Conservation (phyloP, 2,888 invertebrate species). For the Acrocera orbiculus region DNA sequence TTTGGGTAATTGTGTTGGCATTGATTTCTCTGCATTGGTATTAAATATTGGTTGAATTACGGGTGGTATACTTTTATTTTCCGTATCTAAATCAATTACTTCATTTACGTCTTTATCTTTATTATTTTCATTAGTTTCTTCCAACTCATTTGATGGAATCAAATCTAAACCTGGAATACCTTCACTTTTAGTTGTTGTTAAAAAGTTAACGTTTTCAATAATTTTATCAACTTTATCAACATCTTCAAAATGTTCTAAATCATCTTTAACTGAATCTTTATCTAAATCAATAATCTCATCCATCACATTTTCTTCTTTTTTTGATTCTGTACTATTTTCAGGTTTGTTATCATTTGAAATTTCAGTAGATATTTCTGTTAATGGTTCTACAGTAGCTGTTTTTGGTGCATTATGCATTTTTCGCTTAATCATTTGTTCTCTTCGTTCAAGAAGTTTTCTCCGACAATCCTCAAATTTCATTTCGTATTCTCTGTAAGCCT, state of each 20-base stretch:
- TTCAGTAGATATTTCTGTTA: slow-evolving; percentile 17
- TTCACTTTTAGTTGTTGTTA: slow-evolving; percentile 16
- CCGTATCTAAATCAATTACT: slow-evolving; percentile 12
- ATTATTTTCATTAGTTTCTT: slow-evolving; percentile 24
- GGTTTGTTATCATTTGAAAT: slow-evolving; percentile 16
- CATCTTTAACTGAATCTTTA: neutral
- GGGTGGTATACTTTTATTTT: too few relatives aligned
- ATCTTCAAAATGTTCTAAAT: neutral
- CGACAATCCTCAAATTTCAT: slow-evolving; percentile 75
- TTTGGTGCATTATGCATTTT: slow-evolving; percentile 15
- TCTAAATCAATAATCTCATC: neutral
- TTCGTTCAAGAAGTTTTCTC: slow-evolving; percentile 55
- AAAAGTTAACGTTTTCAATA: slow-evolving; percentile 17
- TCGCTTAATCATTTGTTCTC: slow-evolving; percentile 61
- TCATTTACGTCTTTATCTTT: slow-evolving; percentile 11
- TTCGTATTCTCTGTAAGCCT: slow-evolving; percentile 70
- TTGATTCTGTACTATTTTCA: neutral
- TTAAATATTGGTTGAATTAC: neutral
- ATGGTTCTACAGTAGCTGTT: slow-evolving; percentile 6
- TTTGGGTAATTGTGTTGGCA: too few relatives aligned
- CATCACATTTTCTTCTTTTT: neutral
- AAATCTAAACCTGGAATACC: slow-evolving; percentile 56
- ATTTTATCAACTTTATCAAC: neutral
- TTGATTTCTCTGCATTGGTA: neutral
- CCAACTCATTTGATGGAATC: slow-evolving; percentile 28